phyloP scores from a whole-genome alignment of 2,888 invertebrate species.

The Gerris lacustris region DNA sequence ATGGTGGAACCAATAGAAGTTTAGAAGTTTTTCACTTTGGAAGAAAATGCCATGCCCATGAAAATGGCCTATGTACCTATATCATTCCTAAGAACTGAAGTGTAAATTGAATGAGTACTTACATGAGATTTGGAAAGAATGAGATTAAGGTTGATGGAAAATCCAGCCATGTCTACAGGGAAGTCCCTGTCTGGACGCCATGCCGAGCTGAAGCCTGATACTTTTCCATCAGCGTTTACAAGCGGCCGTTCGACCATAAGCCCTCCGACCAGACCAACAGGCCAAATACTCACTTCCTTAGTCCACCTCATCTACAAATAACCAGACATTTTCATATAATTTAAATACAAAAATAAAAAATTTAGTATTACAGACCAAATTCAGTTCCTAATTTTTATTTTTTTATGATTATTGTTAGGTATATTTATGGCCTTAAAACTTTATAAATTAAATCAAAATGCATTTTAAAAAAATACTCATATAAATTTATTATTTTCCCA shows the following conservation, averaged over 20 bases:
- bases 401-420: too few species aligned
- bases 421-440: too few species aligned
- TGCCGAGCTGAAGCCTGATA: constrained; percentile 54
- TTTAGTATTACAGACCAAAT: too few species aligned
- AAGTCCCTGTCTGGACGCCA: constrained; percentile 88
- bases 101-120: background rate
- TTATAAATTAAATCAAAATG: too few species aligned
- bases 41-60: too few species aligned
- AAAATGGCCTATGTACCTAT: too few species aligned
- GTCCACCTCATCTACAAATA: constrained; percentile 62
- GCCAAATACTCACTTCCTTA: constrained; percentile 79
- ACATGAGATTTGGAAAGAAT: constrained; percentile 51
- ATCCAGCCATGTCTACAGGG: constrained; percentile 97
- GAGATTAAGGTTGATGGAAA: constrained; percentile 69
- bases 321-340: background rate
- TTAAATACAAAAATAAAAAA: background rate
- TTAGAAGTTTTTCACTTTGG: too few species aligned
- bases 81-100: too few species aligned
- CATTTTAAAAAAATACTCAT: too few species aligned
- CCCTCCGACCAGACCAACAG: constrained; percentile 92
- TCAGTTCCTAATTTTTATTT: too few species aligned
- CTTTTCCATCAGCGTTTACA: constrained; percentile 49
- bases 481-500: too few species aligned
- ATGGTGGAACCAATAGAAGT: too few species aligned
- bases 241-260: constrained; percentile 83